phyloP scores from a whole-genome alignment of 2,888 invertebrate species.

The Yponomeuta sedellus region DNA sequence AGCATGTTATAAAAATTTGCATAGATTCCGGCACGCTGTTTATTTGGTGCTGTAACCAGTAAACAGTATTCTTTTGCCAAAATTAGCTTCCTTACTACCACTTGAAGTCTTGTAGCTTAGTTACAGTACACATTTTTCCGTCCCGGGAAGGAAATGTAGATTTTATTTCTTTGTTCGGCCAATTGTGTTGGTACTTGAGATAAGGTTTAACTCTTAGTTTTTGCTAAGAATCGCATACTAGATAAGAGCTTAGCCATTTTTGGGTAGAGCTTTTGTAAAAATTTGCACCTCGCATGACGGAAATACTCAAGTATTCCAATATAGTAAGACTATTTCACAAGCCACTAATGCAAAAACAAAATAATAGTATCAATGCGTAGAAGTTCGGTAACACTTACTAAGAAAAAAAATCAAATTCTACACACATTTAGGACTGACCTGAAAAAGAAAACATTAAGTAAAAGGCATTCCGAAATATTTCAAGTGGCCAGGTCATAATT shows the following conservation, averaged over 20 bases:
- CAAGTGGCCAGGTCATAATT: too few species aligned
- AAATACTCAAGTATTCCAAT: too few species aligned
- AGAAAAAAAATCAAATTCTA: background rate
- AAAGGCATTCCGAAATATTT: too few species aligned
- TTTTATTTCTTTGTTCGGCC: background rate
- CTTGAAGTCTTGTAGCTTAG: slow-evolving; percentile 1
- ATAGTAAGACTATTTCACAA: too few species aligned
- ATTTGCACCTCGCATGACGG: too few species aligned
- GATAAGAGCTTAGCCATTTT: background rate
- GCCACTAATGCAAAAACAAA: too few species aligned
- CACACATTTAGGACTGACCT: background rate
- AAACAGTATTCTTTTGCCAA: slow-evolving; percentile 22
- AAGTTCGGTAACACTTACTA: too few species aligned
- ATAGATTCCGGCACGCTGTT: slow-evolving; percentile 20
- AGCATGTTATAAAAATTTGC: slow-evolving; percentile 22
- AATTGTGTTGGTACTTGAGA: background rate
- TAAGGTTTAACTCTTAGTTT: background rate
- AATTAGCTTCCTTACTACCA: slow-evolving; percentile 19
- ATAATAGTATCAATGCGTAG: too few species aligned
- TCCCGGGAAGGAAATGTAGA: background rate
- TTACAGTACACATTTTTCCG: slow-evolving; percentile 7
- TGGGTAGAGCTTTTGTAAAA: too few species aligned
- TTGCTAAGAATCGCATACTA: background rate
- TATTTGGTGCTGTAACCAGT: slow-evolving; percentile 18
- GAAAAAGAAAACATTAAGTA: background rate